Base-by-base conservation (phyloP, 1,140 invertebrate species). In the Dysdera silvatica region DNA sequence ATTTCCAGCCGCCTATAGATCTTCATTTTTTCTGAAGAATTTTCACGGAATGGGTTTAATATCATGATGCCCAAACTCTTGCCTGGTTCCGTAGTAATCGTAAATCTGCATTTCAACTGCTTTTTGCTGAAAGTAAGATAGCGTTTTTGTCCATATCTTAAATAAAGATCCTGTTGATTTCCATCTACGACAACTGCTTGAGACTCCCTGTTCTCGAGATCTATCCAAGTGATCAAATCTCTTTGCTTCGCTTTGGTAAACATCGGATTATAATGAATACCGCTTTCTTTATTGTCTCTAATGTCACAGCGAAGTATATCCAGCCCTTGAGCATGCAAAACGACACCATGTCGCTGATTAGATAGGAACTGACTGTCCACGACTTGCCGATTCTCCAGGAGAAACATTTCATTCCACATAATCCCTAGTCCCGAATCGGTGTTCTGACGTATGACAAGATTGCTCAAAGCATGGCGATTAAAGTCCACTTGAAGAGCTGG, bases 401-500 rank as follows among this genome's bases (percentile, higher is more conserved):
- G 83, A 75, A 89, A 92, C 33, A 94, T 83, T 74, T 95, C 89
- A 0, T 89, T 89, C 73, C 93, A 95, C 20, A 93, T 76, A 33
- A 95, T 82, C 14, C 90, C 91, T 16, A 95, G 74, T 0, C 92
- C 92, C 74, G 94, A 89, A 71, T 91, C 86, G 28, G 86, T 82
- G 74, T 94, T 95, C 67, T 90, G 83, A 0, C 82, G 77, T 2
- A 95, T 79, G 68, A 83, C 82, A 4, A 95, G 82, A 67, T 88
- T 87, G 71, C 92, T 87, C 65, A 98, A 79, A 26, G 88, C 86
- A 72, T 98, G 94, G 55, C 89, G 84, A 53, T 93, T 89, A 76
- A 98, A 95, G 77, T 99, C 96, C 59, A 98, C 88, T 79, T 96
- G 93, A 2, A 99, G 75, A 0, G 95, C 96, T 77, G 74, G 89